A percentile compares a stretch with the other conserved stretches of the same genome.
phyloP scores from a whole-genome alignment of 2,113 vertebrate genomes.

The Anarrhichthys ocellatus region DNA sequence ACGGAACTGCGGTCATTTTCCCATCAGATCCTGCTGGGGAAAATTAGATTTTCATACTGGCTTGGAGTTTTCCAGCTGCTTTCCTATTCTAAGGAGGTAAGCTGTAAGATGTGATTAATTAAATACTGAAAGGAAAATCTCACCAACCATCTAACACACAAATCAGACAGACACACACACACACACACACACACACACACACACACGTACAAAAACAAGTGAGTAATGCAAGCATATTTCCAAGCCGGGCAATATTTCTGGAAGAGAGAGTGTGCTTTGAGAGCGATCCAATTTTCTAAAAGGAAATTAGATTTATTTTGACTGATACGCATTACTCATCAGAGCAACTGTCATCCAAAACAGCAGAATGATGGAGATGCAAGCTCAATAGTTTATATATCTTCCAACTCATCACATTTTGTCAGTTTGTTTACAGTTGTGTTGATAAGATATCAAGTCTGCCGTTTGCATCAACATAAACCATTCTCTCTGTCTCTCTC shows the following conservation, averaged over 20 bases:
- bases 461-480: neutral
- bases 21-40: neutral
- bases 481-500: slow-evolving; percentile 2
- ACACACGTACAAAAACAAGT: slow-evolving; percentile 35
- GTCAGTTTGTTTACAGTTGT: slow-evolving; percentile 51
- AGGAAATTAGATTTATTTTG: slow-evolving; percentile 67
- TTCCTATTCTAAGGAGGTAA: slow-evolving; percentile 7
- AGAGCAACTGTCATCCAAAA: slow-evolving; percentile 3
- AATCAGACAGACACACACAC: slow-evolving; percentile 8
- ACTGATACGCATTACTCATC: slow-evolving; percentile 51
- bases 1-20: slow-evolving; percentile 15
- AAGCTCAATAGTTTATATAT: slow-evolving; percentile 31
- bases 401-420: slow-evolving; percentile 46
- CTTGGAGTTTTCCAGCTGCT: slow-evolving; percentile 8
- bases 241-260: slow-evolving; percentile 40
- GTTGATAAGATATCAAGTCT: slow-evolving; percentile 35
- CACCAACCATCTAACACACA: neutral
- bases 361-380: slow-evolving; percentile 27
- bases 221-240: slow-evolving; percentile 48
- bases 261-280: slow-evolving; percentile 38
- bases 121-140: slow-evolving; percentile 29
- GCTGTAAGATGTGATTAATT: slow-evolving; percentile 24
- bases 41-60: neutral
- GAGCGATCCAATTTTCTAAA: slow-evolving; percentile 64
- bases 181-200: slow-evolving; percentile 1